Evolutionary conservation across 2,113 vertebrate genomes (phyloP).

Genomic region (Mus pahari): DNA sequence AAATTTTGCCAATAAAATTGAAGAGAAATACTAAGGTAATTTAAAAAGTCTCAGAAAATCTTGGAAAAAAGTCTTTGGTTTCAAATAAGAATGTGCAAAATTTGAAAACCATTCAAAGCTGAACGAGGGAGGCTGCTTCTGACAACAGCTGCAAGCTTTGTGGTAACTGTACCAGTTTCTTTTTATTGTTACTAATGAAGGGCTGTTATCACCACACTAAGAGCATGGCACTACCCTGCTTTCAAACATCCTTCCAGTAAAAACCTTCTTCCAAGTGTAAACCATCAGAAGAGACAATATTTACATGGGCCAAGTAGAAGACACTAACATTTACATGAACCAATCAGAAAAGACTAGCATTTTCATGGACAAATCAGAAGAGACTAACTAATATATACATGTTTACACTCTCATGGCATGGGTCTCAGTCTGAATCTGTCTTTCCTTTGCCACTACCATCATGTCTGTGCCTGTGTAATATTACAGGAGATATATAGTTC

Average conservation of each 20-base stretch:
- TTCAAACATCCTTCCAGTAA: neutral
- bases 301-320: neutral
- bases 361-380: neutral
- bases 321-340: neutral
- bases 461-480: neutral
- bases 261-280: neutral
- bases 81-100: neutral
- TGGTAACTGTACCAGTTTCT: neutral
- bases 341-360: neutral
- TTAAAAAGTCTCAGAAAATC: neutral
- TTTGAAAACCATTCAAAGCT: neutral
- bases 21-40: neutral
- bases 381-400: neutral
- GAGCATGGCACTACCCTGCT: neutral
- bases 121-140: neutral
- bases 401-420: no score
- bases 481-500: neutral
- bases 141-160: neutral
- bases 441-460: neutral
- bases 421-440: neutral
- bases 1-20: conserved; percentile 1
- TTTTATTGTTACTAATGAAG: neutral
- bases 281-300: neutral
- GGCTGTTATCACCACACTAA: neutral
- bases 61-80: neutral